These are phyloP conservation scores for Astyanax mexicanus DNA, from an alignment of 2,797 vertebrate species.

Conservation along the genomic window DNA sequence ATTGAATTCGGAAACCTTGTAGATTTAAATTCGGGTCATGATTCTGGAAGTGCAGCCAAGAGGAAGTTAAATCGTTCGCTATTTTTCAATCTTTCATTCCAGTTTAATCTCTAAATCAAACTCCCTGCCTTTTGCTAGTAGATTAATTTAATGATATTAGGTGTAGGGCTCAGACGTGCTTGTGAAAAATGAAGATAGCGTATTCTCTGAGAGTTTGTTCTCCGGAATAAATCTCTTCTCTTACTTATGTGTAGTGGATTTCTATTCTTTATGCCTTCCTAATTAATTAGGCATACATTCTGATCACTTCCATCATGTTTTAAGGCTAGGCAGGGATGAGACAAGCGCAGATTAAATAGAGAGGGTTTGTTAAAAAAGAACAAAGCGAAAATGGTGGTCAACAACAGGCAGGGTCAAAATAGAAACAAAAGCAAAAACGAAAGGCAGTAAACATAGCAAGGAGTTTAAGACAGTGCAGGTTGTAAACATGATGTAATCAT, in stretches of 20 bases:
- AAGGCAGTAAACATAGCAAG: no score
- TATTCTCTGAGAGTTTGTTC: background rate
- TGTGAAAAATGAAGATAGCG: background rate
- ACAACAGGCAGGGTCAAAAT: no score
- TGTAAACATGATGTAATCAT: no score
- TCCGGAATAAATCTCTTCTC: background rate
- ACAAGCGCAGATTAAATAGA: no score
- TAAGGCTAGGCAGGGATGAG: no score
- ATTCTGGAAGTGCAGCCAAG: background rate
- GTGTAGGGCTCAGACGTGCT: background rate
- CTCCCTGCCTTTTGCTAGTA: background rate
- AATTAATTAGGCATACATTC: no score
- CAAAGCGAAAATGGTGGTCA: no score
- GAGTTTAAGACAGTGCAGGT: no score
- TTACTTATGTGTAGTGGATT: background rate
- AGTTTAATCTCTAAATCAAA: slow-evolving; percentile 5
- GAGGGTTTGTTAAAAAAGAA: no score
- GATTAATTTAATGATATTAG: background rate
- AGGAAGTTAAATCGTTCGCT: background rate
- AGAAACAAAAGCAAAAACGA: no score
- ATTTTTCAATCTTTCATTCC: background rate
- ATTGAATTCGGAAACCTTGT: background rate
- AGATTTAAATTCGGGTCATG: background rate
- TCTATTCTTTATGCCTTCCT: no score
- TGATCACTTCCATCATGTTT: no score